phyloP scores from a whole-genome alignment of 2,888 invertebrate genomes.

The Fragum sueziense region DNA sequence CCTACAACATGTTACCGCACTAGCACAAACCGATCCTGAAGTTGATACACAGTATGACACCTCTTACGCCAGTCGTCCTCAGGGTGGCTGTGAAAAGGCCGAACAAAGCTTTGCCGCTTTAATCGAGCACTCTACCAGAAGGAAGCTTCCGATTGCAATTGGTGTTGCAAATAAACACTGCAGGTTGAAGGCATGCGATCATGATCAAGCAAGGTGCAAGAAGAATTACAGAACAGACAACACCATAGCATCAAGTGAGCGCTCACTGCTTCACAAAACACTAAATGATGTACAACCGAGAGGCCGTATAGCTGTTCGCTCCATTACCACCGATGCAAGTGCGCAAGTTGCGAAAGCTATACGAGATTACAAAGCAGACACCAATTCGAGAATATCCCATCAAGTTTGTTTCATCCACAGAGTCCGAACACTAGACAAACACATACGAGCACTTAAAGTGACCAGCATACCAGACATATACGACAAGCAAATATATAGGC shows the following conservation, averaged over 20 bases:
- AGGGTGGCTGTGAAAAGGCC: conserved; percentile 26
- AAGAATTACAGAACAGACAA: no score
- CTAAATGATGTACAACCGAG: background rate
- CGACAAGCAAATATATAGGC: background rate
- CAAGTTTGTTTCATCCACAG: conserved; percentile 6
- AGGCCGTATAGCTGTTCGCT: background rate
- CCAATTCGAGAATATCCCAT: background rate
- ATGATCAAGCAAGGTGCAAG: background rate
- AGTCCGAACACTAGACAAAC: background rate
- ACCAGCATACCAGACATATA: background rate
- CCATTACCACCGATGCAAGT: background rate
- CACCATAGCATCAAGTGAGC: no score
- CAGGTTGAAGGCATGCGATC: background rate
- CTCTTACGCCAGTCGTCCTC: conserved; percentile 23
- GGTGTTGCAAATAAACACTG: conserved; percentile 3
- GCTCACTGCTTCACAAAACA: no score
- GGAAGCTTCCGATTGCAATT: conserved; percentile 5
- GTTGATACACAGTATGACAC: conserved; percentile 14
- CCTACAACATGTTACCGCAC: conserved; percentile 6
- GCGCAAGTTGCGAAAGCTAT: conserved; percentile 2
- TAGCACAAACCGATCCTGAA: background rate
- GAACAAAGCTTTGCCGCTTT: conserved; percentile 18
- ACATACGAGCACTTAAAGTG: background rate
- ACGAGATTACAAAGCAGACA: background rate
- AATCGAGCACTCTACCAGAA: conserved; percentile 6